Evolutionary conservation across 2,888 invertebrate species (phyloP).

Genomic region (Trachelus troglodyta): DNA sequence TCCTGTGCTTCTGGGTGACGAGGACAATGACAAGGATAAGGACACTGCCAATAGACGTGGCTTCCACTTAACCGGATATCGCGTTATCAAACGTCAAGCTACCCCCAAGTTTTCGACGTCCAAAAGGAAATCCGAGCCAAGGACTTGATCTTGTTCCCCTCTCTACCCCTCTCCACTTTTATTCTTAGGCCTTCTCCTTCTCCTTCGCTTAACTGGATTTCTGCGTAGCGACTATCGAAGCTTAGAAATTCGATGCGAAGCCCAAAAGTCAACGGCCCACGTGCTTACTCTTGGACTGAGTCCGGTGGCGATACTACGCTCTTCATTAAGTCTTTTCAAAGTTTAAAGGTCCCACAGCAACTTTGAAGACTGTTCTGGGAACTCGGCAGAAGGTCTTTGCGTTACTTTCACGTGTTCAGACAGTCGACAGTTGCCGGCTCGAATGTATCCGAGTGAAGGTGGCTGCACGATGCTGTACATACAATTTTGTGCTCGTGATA

Average conservation of each 20-base stretch:
- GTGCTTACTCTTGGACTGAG: not conserved
- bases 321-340: not conserved
- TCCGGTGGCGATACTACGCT: not conserved
- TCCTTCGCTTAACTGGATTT: constrained; percentile 46
- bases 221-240: constrained; percentile 41
- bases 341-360: not conserved
- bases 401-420: not conserved
- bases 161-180: not conserved
- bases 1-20: not conserved
- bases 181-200: constrained; percentile 18
- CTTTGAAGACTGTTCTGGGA: not conserved
- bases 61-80: not conserved
- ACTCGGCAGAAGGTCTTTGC: not conserved
- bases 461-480: not conserved
- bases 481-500: not conserved
- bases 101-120: constrained; percentile 33
- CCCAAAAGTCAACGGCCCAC: constrained; percentile 26
- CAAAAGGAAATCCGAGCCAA: constrained; percentile 36
- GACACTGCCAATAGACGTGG: not conserved
- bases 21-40: not conserved
- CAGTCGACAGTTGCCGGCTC: not conserved
- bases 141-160: not conserved
- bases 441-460: not conserved
- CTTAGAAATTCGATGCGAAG: constrained; percentile 42
- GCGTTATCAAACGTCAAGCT: constrained; percentile 32